phyloP scores from a whole-genome alignment of 2,113 vertebrate species.

The Myanophis thanlyinensis region DNA sequence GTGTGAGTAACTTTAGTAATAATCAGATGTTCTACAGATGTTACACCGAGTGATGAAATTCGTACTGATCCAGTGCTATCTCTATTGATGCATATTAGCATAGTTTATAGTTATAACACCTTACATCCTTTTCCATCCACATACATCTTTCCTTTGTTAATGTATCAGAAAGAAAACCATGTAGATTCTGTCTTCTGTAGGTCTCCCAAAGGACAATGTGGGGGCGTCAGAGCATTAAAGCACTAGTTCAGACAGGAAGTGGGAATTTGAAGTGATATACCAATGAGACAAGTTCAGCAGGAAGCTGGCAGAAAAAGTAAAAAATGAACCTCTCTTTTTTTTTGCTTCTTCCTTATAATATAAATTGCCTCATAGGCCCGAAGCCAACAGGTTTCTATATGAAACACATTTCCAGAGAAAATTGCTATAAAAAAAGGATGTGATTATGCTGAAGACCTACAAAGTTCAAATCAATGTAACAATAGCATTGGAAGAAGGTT shows the following conservation, averaged over 20 bases:
- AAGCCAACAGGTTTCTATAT: slow-evolving; percentile 5
- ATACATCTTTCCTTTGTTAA: accelerated
- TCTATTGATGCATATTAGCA: accelerated
- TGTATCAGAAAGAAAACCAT: accelerated
- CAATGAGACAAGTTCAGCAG: neutral
- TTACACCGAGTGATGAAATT: neutral
- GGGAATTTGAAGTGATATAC: neutral
- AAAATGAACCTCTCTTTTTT: neutral
- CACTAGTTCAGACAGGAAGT: neutral
- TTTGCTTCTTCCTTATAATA: neutral
- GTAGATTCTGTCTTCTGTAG: neutral
- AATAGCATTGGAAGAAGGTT: accelerated
- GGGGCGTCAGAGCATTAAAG: accelerated
- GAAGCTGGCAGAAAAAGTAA: neutral
- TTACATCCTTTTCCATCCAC: neutral
- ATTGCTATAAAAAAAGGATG: neutral
- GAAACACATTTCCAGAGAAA: slow-evolving; percentile 2
- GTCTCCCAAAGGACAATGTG: neutral
- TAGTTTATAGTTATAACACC: neutral
- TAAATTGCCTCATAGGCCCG: neutral
- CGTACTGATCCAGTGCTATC: neutral
- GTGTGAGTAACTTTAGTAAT: accelerated
- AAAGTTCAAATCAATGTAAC: neutral
- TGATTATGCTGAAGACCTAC: neutral
- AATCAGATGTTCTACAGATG: neutral